A percentile compares a stretch with the other conserved stretches of the same genome.
Evolutionary conservation across 2,888 invertebrate species (phyloP).

Genomic region (Diplazon laetatorius): DNA sequence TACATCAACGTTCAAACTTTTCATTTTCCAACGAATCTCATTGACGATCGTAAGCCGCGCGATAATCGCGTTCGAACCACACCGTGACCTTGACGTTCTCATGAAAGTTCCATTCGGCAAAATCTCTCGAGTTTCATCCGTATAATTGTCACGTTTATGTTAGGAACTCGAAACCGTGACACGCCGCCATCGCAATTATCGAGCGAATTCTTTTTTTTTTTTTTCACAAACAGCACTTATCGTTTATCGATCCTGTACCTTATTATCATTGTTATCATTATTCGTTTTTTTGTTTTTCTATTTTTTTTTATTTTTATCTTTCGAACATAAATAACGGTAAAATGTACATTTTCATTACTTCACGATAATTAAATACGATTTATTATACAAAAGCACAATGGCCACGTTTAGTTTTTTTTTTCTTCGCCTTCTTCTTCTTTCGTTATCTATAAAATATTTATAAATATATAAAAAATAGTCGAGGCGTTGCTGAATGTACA

Average conservation of each 20-base stretch:
- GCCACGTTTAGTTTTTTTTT: too few species aligned
- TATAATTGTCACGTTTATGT: constrained; percentile 30
- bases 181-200: neutral
- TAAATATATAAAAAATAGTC: constrained; percentile 1
- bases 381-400: constrained; percentile 65
- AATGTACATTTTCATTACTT: constrained; percentile 68
- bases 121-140: constrained; percentile 56
- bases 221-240: neutral
- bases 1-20: constrained; percentile 1
- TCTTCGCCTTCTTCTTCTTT: too few species aligned
- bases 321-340: constrained; percentile 65
- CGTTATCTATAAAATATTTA: neutral
- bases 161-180: too few species aligned
- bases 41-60: constrained; percentile 16
- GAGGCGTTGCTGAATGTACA: constrained; percentile 43
- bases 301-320: constrained; percentile 34
- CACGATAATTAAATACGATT: constrained; percentile 64
- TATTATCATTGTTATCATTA: too few species aligned
- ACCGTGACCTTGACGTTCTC: constrained; percentile 74
- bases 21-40: neutral
- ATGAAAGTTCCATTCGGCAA: constrained; percentile 54
- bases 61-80: constrained; percentile 30
- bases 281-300: constrained; percentile 10
- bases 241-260: neutral
- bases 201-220: too few species aligned